Conservation (phyloP, 53 echinoderm and acorn worm genomes). For the Astropecten irregularis region DNA sequence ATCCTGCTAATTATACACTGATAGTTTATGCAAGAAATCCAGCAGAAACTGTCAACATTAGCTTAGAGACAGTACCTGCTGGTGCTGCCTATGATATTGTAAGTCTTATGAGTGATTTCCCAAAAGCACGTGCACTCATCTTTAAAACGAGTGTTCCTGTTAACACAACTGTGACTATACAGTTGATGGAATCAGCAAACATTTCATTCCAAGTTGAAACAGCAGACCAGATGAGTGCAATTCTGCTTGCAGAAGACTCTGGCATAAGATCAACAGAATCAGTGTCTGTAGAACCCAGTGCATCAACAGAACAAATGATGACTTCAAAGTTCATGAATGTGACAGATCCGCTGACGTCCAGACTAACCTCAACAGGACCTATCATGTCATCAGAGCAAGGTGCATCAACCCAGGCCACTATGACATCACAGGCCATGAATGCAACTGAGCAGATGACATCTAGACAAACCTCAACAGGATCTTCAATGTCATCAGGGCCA, state of each 20-base stretch:
- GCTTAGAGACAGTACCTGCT: neutral
- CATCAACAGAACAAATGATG: neutral
- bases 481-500: neutral
- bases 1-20: slow-evolving; percentile 21
- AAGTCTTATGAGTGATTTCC: neutral
- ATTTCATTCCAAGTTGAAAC: slow-evolving; percentile 5
- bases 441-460: neutral
- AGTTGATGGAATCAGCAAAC: slow-evolving; percentile 12
- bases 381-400: neutral
- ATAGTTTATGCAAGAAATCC: slow-evolving; percentile 20
- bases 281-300: neutral
- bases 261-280: neutral
- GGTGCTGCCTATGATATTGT: neutral
- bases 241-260: neutral
- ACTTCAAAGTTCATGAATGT: neutral
- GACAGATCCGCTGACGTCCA: no score
- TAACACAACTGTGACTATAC: neutral
- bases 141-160: neutral
- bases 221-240: neutral
- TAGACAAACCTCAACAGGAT: neutral
- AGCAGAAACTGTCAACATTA: neutral
- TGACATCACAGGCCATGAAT: neutral
- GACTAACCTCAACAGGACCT: no score
- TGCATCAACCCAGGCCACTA: neutral
- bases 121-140: neutral